Evolutionary conservation across 2,797 vertebrate species (phyloP), one percentile per base, ranked within the genome.

Genomic region (Gila robusta): DNA sequence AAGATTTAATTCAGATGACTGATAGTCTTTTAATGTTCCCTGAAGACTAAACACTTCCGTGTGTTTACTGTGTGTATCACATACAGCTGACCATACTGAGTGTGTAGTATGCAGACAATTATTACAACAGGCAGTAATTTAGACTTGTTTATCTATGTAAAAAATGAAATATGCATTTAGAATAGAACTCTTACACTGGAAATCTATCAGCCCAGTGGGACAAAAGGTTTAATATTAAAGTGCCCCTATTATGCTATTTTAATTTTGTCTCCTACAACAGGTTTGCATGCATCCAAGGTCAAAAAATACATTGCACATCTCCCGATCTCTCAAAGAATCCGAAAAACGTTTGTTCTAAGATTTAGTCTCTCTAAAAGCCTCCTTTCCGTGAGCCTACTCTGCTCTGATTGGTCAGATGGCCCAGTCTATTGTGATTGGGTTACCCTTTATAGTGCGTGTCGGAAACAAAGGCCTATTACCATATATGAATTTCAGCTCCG

Each of bases 1-100:
- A 69, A 62, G 54, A 71, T 72, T 85, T 85, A 3, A 80, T 80
- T 80, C 26, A 32, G 52, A 64, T 80, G 77, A 85, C 3, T 72
- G 67, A 85, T 73, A 21, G 76, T 47, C 67, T 85, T 41, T 37
- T 37, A 72, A 26, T 64, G 37, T 72, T 85, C 77, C 84, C 77
- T 72, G 26, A 80, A 69, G 84, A 71, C 52, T 80, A 72, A 71
- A 76, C 83, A 78, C 74, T 71, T 41, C 17, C 52, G 37, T 19
- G 8, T 72, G 52, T 70, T 32, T 47, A 59, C 69, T 41, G 19
- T 66, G 35, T 39, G 47, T 37, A 28, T 14, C 28, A 41, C 26
- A 28, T 28, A 76, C 23, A 67, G 73, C 72, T 49, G 64, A 41
- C 26, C 26, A 67, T 8, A 8, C 5, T 21, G 14, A 32, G 19